Evolutionary conservation across 1,140 invertebrate genomes (phyloP), one percentile per base, ranked within the genome.

Genomic region (Dinothrombium tinctorium): DNA sequence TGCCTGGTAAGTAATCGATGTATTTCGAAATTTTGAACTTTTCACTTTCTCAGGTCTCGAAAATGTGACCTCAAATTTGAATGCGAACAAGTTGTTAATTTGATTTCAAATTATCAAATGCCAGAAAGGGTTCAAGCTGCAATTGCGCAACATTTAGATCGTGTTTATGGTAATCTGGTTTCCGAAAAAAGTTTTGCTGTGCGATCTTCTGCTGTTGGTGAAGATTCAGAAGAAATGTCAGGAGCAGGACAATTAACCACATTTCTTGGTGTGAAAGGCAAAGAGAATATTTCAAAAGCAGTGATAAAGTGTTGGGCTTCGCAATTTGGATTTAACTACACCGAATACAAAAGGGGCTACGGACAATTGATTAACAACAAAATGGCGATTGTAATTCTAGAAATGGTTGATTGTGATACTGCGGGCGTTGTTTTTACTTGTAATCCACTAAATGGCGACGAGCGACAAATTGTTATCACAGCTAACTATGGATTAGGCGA

Each of bases 221-320:
- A 83, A 63, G 78, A 84, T 58, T 69, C 71, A 5, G 66, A 69
- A 41, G 74, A 74, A 51, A 68, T 55, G 8, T 82, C 77, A 0
- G 71, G 73, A 4, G 79, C 80, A n/a, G 80, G 80, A 17, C 79
- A 84, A 61, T 76, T 83, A 57, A 68, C 70, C 31, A 81, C 76
- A 0, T 67, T 72, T 45, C 57, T 84, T 1, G 74, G 76, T 4
- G 65, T 75, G 24, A 54, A 55, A 20, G 58, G 53, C n/a, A 12
- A 35, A 38, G 24, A 36, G 20, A 26, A 43, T 12, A 56, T 81
- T 2, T 32, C 69, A 1, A 46, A 58, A 22, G 69, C 65, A 1
- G 56, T 82, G 3, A 57, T 66, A 21, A 62, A 66, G 31, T 84
- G 79, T 52, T 84, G 79, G 79, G 72, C 69, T 0, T 82, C 78